Evolutionary conservation across 2,888 invertebrate genomes (phyloP).

Genomic region (Eupelmus urozonus): DNA sequence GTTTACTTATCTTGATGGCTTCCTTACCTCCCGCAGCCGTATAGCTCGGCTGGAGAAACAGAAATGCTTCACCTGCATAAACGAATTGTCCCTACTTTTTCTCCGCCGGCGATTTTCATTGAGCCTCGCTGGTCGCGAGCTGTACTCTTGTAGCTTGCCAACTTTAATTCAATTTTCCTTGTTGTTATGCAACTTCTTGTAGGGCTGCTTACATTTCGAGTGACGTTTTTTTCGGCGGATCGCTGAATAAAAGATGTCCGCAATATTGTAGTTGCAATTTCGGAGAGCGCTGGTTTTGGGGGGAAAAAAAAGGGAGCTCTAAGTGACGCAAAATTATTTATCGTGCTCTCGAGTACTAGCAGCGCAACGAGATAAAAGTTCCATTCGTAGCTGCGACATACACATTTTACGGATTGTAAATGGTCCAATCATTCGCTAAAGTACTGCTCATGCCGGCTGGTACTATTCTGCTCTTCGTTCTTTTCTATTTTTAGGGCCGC

Average conservation of each 20-base stretch:
- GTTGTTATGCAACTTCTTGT: not conserved
- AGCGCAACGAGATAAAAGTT: constrained; percentile 7
- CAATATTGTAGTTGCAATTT: too few species aligned
- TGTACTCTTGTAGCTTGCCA: too few species aligned
- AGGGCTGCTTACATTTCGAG: not conserved
- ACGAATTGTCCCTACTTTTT: constrained; percentile 64
- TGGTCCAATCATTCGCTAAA: constrained; percentile 45
- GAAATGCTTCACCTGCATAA: constrained; percentile 68
- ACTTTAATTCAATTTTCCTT: constrained; percentile 3
- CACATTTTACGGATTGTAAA: constrained; percentile 30
- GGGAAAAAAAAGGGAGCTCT: too few species aligned
- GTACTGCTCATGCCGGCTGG: not conserved
- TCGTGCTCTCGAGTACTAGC: not conserved
- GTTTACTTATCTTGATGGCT: constrained; percentile 71
- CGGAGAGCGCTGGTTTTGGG: too few species aligned
- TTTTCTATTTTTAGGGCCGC: constrained; percentile 53
- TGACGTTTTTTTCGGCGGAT: too few species aligned
- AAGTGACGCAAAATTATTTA: not conserved
- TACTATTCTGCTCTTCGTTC: constrained; percentile 31
- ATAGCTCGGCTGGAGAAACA: constrained; percentile 58
- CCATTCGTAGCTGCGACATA: too few species aligned
- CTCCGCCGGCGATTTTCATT: constrained; percentile 42
- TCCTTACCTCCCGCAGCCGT: constrained; percentile 63
- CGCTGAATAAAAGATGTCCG: too few species aligned
- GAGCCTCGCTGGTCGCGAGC: constrained; percentile 31